Percentiles rank a stretch among this genome's conserved stretches.
These are phyloP conservation scores for Drosophila borealis DNA, from an alignment of 2,888 invertebrate genomes.

Conservation along the genomic window DNA sequence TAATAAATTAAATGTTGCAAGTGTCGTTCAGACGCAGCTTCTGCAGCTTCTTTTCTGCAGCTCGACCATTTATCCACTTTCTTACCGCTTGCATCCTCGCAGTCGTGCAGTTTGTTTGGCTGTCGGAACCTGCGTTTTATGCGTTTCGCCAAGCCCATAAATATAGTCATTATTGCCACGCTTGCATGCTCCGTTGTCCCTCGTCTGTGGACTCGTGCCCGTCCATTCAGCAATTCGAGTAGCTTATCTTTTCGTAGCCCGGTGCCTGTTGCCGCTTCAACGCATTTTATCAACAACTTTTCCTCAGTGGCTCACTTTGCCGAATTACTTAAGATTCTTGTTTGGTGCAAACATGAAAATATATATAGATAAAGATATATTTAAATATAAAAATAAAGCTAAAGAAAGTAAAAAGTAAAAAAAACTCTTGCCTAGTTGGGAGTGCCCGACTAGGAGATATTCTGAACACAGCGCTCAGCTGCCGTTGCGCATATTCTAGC, in stretches of 20 bases:
- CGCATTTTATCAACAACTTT: conserved; percentile 53
- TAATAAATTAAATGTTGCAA: conserved; percentile 82
- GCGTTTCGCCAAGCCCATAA: conserved; percentile 75
- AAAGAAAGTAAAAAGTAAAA: background rate
- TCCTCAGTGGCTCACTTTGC: conserved; percentile 16
- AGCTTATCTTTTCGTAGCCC: conserved; percentile 32
- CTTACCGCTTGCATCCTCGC: conserved; percentile 22
- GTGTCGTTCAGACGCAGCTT: conserved; percentile 60
- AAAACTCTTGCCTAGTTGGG: background rate
- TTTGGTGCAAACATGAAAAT: background rate
- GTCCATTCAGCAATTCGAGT: conserved; percentile 26
- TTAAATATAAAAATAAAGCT: background rate
- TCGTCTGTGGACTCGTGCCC: conserved; percentile 23
- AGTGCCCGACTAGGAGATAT: background rate
- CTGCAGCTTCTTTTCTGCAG: conserved; percentile 62
- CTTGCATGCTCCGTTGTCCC: conserved; percentile 50
- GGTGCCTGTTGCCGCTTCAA: conserved; percentile 42
- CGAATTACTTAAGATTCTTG: conserved; percentile 42
- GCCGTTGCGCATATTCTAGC: too few species aligned
- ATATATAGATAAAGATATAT: background rate
- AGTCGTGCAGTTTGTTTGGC: conserved; percentile 41
- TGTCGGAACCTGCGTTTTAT: conserved; percentile 62
- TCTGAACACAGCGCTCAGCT: background rate
- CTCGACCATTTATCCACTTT: conserved; percentile 43
- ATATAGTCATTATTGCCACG: conserved; percentile 70